phyloP scores from a whole-genome alignment of 2,797 vertebrate species.

The Bothrops alternatus region DNA sequence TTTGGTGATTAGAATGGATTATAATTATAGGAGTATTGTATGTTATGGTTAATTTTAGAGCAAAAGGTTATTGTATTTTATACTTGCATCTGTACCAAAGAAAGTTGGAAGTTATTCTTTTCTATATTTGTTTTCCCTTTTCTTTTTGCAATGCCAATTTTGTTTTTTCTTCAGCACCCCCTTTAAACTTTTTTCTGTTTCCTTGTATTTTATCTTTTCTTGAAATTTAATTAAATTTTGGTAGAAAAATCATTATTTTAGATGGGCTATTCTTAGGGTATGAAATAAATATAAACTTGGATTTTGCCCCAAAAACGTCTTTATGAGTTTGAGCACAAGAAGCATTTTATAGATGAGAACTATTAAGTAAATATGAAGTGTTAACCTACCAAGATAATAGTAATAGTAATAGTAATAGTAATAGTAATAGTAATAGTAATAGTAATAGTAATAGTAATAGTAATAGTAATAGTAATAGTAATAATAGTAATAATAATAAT shows the following conservation, averaged over 20 bases:
- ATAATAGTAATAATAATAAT: too few species aligned
- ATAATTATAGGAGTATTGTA: not conserved
- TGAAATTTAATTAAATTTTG: not conserved
- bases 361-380: not conserved
- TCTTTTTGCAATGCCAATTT: not conserved
- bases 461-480: too few species aligned
- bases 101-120: not conserved
- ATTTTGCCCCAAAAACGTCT: not conserved
- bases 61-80: not conserved
- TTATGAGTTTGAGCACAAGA: not conserved
- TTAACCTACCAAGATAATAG: not conserved
- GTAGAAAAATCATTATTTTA: not conserved
- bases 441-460: too few species aligned
- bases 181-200: not conserved
- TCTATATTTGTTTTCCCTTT: not conserved
- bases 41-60: too few species aligned
- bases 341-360: not conserved
- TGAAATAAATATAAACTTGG: not conserved
- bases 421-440: too few species aligned
- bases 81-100: not conserved
- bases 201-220: not conserved
- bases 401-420: too few species aligned
- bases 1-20: not conserved
- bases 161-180: not conserved
- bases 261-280: not conserved